These are phyloP conservation scores for Boulengeromyrus knoepffleri DNA, from an alignment of 2,113 vertebrate species.

Conservation along the genomic window DNA sequence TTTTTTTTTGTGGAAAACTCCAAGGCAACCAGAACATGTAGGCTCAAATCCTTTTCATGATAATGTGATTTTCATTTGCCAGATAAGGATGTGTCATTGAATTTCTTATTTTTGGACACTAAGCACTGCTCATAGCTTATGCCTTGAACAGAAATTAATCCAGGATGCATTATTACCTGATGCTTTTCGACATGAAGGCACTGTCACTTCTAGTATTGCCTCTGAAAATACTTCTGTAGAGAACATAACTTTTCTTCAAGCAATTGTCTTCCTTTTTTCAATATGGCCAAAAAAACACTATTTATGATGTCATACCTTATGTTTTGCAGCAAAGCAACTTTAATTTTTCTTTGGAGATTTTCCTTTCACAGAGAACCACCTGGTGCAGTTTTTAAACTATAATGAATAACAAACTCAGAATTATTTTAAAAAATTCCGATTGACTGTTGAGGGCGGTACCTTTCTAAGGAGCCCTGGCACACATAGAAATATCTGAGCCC, in stretches of 20 bases:
- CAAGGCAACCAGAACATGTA: conserved; percentile 29
- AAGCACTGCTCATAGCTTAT: conserved; percentile 56
- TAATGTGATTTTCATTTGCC: conserved; percentile 63
- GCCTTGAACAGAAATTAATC: conserved; percentile 53
- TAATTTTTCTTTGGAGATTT: conserved; percentile 31
- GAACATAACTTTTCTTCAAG: background rate
- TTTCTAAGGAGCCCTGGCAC: conserved; percentile 32
- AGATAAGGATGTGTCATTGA: conserved; percentile 61
- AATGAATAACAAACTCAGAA: conserved; percentile 32
- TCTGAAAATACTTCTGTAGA: background rate
- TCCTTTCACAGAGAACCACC: conserved; percentile 35
- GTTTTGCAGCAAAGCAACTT: conserved; percentile 26
- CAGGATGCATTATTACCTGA: conserved; percentile 50
- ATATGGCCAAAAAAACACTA: conserved; percentile 34
- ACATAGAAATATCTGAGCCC: conserved; percentile 23
- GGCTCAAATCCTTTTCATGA: conserved; percentile 63
- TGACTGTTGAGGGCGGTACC: conserved; percentile 33
- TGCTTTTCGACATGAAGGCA: conserved; percentile 39
- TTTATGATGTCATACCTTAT: conserved; percentile 31
- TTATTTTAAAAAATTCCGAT: conserved; percentile 37
- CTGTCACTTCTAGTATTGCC: conserved; percentile 19
- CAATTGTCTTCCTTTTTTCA: conserved; percentile 33
- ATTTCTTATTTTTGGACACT: conserved; percentile 62
- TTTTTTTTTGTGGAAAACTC: conserved; percentile 48
- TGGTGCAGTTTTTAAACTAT: background rate